Evolutionary conservation across 2,113 vertebrate genomes (phyloP).

Genomic region (Istiophorus platypterus): DNA sequence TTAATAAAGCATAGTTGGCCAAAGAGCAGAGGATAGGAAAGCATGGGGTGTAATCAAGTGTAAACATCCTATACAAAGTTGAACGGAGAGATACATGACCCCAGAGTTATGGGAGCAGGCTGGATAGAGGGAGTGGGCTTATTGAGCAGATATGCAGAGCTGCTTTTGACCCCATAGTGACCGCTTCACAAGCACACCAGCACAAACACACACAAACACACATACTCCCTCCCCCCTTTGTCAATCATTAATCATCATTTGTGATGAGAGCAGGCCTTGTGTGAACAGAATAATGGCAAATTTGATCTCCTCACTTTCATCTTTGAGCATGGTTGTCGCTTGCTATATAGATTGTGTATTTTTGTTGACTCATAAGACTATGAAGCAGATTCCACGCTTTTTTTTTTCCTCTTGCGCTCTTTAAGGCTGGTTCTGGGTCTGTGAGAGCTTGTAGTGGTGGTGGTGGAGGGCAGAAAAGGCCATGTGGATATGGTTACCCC

Average conservation of each 20-base stretch:
- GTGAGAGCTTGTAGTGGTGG: slow-evolving; percentile 40
- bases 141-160: slow-evolving; percentile 82
- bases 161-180: slow-evolving; percentile 81
- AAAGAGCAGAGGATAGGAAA: slow-evolving; percentile 63
- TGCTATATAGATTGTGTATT: slow-evolving; percentile 55
- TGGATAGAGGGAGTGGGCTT: slow-evolving; percentile 56
- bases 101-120: slow-evolving; percentile 74
- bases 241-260: slow-evolving; percentile 79
- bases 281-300: slow-evolving; percentile 62
- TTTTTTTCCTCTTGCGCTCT: slow-evolving; percentile 32
- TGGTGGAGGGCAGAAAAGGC: slow-evolving; percentile 46
- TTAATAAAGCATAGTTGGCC: slow-evolving; percentile 81
- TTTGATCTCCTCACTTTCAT: slow-evolving; percentile 49
- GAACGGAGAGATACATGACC: slow-evolving; percentile 65
- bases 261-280: slow-evolving; percentile 73
- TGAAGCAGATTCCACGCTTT: slow-evolving; percentile 9
- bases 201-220: slow-evolving; percentile 31
- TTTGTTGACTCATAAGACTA: slow-evolving; percentile 61
- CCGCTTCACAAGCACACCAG: slow-evolving; percentile 53
- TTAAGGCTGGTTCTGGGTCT: slow-evolving; percentile 6
- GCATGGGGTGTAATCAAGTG: slow-evolving; percentile 75
- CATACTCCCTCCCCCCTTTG: slow-evolving; percentile 28
- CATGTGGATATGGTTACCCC: slow-evolving; percentile 83
- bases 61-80: slow-evolving; percentile 81
- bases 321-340: slow-evolving; percentile 50